Base-by-base conservation (phyloP, 2,888 invertebrate species). In the Drosophila kambysellisi region DNA sequence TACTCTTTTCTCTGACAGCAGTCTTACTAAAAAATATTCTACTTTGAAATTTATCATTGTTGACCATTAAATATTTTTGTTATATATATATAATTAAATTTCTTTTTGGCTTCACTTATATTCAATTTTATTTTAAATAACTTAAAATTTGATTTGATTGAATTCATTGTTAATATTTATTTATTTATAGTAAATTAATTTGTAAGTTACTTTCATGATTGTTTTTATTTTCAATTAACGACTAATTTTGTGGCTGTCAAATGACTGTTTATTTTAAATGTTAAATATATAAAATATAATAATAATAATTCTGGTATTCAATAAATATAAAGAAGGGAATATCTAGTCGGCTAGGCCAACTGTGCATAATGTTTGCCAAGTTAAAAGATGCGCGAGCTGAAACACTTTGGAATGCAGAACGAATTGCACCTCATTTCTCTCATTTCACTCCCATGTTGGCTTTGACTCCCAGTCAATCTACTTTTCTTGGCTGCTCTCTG, bases 341-440 rank as follows among this genome's bases (percentile, higher is more conserved):
- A 1, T 12, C 8, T 32, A 50, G 29, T 74, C 53, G 52, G 11
- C 4, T 46, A 37, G 29, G 8, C 6, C 54, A 63, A 2, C 11
- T 58, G 30, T 46, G 43, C 52, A 52, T 43, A 50, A 46, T 46
- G 32, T 70, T 52, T 50, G 56, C 12, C n/a, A 32, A 37, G 52
- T 57, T 63, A 52, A 68, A 65, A 59, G 56, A 58, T 54, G 61
- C 43, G 51, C 7, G 53, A 41, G 33, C 54, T 43, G 35, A 62
- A 68, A 68, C 67, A 80, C 72, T 80, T 76, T 80, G 62, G 65
- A 52, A 79, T 81, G 81, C 74, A 81, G 74, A 76, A 68, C 64
- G 65, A 77, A 74, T 70, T 81, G 82, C 79, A 63, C 41, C 60
- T 30, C 15, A 8, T 43, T 35, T 29, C 25, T 29, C 32, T 52